Evolutionary conservation across 2,113 vertebrate species (phyloP).

Genomic region (Podarcis raffonei): DNA sequence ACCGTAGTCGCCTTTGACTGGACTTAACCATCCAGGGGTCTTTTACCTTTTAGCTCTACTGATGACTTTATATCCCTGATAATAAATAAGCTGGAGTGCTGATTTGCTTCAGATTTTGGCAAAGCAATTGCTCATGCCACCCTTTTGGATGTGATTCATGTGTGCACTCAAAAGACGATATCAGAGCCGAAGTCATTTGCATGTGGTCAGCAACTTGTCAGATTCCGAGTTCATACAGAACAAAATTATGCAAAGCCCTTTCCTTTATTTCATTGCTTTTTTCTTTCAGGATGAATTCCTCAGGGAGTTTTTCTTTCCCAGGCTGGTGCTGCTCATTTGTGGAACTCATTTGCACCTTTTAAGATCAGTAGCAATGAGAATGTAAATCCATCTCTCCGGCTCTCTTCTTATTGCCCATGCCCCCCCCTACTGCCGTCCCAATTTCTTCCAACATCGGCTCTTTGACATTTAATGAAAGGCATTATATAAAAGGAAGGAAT

Average conservation of each 20-base stretch:
- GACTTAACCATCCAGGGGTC: too few species aligned
- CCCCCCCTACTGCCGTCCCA: not conserved
- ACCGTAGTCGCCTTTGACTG: too few species aligned
- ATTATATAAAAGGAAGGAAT: constrained; percentile 40
- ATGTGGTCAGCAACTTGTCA: not conserved
- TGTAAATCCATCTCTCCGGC: constrained; percentile 11
- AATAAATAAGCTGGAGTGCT: not conserved
- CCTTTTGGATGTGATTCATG: not conserved
- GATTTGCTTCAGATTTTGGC: not conserved
- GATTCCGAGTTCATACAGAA: not conserved
- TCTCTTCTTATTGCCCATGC: constrained; percentile 5
- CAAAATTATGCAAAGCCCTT: not conserved
- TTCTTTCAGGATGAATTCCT: constrained; percentile 23
- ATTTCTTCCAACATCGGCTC: constrained; percentile 27
- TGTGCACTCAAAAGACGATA: not conserved
- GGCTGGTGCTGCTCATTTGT: constrained; percentile 8
- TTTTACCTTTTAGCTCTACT: not conserved
- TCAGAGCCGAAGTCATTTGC: not conserved
- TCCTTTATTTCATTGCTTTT: not conserved
- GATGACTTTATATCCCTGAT: not conserved
- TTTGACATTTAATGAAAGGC: constrained; percentile 31
- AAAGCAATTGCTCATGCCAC: not conserved
- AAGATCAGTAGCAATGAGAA: constrained; percentile 34
- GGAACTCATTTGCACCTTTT: constrained; percentile 30
- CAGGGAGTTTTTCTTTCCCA: constrained; percentile 33